Evolutionary conservation across 2,888 invertebrate species (phyloP).

Genomic region (Orthonevra nobilis): DNA sequence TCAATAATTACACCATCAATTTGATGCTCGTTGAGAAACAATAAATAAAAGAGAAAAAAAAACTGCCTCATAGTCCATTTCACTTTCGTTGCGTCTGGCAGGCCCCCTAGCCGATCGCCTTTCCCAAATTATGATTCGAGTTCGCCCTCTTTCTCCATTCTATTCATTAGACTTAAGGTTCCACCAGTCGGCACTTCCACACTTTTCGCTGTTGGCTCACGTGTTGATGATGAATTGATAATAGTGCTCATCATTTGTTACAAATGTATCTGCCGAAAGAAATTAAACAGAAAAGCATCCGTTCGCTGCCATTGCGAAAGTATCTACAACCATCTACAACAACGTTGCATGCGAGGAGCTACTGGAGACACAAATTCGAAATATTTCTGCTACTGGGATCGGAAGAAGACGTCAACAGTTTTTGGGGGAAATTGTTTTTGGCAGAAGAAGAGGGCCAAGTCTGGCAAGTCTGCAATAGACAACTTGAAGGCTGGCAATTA

Average conservation of each 20-base stretch:
- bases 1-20: conserved; percentile 50
- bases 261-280: conserved; percentile 32
- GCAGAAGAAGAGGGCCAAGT: conserved; percentile 26
- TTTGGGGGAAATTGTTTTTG: conserved; percentile 55
- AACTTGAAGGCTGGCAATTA: conserved; percentile 63
- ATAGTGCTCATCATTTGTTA: conserved; percentile 47
- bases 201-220: background rate
- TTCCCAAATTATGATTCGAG: conserved; percentile 25
- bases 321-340: no score
- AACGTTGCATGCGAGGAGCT: conserved; percentile 38
- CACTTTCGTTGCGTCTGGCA: conserved; percentile 32
- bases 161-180: conserved; percentile 22
- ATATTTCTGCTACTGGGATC: conserved; percentile 14
- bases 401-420: conserved; percentile 30
- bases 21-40: conserved; percentile 35
- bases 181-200: background rate
- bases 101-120: background rate
- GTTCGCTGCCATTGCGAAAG: conserved; percentile 53
- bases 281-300: conserved; percentile 21
- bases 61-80: conserved; percentile 18
- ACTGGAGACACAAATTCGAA: conserved; percentile 13
- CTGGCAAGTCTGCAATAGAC: conserved; percentile 23
- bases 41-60: conserved; percentile 32
- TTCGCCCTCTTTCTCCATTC: conserved; percentile 15
- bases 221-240: conserved; percentile 27